Evolutionary conservation across 2,113 vertebrate genomes (phyloP).

Genomic region (Guaruba guarouba): DNA sequence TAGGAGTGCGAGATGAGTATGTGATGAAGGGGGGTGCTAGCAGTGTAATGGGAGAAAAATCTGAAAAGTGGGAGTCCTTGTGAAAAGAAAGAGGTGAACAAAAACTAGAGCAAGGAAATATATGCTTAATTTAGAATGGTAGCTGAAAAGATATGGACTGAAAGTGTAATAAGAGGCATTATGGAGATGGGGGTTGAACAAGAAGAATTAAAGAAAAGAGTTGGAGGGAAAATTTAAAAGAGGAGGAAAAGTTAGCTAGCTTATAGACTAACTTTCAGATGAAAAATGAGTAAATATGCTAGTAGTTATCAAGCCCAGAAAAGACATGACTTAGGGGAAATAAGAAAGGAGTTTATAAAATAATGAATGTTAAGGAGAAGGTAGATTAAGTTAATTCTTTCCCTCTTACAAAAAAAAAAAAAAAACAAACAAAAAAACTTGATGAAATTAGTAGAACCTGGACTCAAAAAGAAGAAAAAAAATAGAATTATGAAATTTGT

Average conservation of each 20-base stretch:
- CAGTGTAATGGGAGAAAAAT: slow-evolving; percentile 31
- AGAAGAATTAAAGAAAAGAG: background rate
- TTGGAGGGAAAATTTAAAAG: slow-evolving; percentile 32
- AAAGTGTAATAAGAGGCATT: background rate
- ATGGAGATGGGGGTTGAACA: background rate
- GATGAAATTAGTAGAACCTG: background rate
- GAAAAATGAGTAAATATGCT: background rate
- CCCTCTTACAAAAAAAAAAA: background rate
- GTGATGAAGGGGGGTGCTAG: slow-evolving; percentile 43
- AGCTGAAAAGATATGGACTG: background rate
- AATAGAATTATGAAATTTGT: background rate
- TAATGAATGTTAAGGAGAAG: background rate
- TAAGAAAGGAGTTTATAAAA: background rate
- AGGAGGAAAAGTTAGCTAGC: background rate
- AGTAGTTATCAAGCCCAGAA: background rate
- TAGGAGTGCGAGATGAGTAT: slow-evolving; percentile 41
- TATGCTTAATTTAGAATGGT: background rate
- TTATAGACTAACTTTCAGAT: background rate
- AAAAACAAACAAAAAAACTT: background rate
- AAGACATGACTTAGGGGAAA: background rate
- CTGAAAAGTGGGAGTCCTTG: slow-evolving; percentile 47
- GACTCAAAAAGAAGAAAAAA: background rate
- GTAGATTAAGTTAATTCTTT: background rate
- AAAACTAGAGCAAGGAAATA: slow-evolving; percentile 14
- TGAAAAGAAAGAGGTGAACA: slow-evolving; percentile 25